A percentile compares a stretch with the other conserved stretches of the same genome.
phyloP scores from a whole-genome alignment of 1,140 invertebrate genomes.

The Penaeus indicus region DNA sequence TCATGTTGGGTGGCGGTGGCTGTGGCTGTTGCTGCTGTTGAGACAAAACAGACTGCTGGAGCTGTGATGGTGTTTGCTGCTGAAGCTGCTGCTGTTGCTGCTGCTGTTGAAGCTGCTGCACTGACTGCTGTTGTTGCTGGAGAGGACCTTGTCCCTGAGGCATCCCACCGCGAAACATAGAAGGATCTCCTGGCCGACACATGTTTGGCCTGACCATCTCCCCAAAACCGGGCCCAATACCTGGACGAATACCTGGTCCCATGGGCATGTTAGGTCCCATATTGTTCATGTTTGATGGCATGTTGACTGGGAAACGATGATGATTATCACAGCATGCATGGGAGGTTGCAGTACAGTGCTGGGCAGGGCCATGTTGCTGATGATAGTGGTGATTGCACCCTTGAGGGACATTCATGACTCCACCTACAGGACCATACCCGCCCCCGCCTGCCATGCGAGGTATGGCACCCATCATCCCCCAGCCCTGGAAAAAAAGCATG shows the following conservation, averaged over 20 bases:
- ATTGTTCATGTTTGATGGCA: conserved; percentile 52
- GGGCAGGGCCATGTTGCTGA: conserved; percentile 35
- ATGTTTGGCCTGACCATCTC: conserved; percentile 53
- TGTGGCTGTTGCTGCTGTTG: background rate
- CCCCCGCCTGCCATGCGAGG: conserved; percentile 22
- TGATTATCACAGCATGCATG: conserved; percentile 50
- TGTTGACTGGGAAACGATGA: conserved; percentile 46
- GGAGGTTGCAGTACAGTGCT: conserved; percentile 34
- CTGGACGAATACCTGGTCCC: conserved; percentile 23
- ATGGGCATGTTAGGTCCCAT: conserved; percentile 52
- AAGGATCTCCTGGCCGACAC: conserved; percentile 53
- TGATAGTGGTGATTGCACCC: conserved; percentile 49
- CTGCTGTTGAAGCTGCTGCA: conserved; percentile 6
- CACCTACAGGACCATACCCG: conserved; percentile 32
- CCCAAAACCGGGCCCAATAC: conserved; percentile 49
- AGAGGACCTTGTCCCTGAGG: conserved; percentile 48
- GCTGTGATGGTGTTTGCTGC: conserved; percentile 29
- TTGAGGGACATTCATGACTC: conserved; percentile 17
- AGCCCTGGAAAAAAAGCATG: conserved; percentile 40
- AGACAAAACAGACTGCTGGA: background rate
- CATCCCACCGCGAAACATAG: conserved; percentile 48
- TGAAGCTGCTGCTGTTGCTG: conserved; percentile 31
- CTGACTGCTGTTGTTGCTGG: conserved; percentile 20
- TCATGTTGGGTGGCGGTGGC: conserved; percentile 21
- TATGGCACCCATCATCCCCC: conserved; percentile 50